Base-by-base conservation (phyloP, 2,888 invertebrate genomes). In the Leptopilina drosophilae region DNA sequence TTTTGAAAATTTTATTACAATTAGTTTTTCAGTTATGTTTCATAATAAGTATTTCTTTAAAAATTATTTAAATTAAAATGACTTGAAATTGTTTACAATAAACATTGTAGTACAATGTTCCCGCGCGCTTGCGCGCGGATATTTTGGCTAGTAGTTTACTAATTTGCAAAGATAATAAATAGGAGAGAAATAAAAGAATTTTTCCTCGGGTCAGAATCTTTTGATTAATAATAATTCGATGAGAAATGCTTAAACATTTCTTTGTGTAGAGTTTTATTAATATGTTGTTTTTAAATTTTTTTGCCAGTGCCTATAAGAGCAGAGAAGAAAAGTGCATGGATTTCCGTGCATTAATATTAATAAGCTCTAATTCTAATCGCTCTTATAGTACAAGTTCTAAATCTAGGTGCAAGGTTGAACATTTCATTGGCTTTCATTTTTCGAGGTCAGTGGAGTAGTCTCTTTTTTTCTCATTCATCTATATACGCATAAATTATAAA, bases 341-440 rank as follows among this genome's bases (percentile, higher is more conserved):
- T 53, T 49, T 20, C 14, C 53, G n/a, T n/a, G 20, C 20, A 69
- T 69, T 69, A 69, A 69, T 69, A 69, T 69, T 69, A 69, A 69
- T 69, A 53, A 53, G 26, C 14, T 14, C 26, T 69, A 12, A 69
- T 69, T 53, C 8, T 69, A 53, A 69, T 69, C 69, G 69, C 49
- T 73, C 33, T 56, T 53, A 33, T 56, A 73, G 56, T 14, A 20
- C 8, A 56, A 62, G 69, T 26, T 69, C 69, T 69, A 53, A 49
- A 69, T 53, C 26, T 53, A 26, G 67, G 12, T 49, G 20, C 15
- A 53, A 53, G 67, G 49, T 49, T 49, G 67, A 49, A 49, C 11
- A 49, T 69, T 49, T 69, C 26, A 69, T 53, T 69, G 49, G 67
- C 67, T 69, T 53, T 69, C 20, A 26, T 69, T 69, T 53, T 69